Conservation (phyloP, 2,888 invertebrate species). For the Xiphydria camelus region DNA sequence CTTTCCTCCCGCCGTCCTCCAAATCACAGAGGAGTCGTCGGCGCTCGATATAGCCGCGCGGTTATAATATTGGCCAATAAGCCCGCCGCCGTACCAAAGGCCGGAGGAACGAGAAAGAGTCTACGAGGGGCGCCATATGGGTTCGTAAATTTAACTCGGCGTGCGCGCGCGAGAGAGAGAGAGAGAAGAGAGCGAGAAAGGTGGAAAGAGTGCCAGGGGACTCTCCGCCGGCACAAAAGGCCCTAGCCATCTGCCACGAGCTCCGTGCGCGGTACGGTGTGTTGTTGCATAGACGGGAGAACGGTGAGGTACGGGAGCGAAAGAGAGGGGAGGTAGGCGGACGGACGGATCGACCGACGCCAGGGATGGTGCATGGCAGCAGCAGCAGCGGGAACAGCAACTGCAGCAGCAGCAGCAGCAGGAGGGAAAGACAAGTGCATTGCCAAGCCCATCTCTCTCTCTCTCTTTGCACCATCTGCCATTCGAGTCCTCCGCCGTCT, state of each 20-base stretch:
- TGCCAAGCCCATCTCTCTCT: constrained; percentile 14
- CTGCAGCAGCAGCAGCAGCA: constrained; percentile 1
- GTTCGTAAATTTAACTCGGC: constrained; percentile 44
- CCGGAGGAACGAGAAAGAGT: constrained; percentile 5
- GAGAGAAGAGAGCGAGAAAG: constrained; percentile 3
- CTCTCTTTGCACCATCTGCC: constrained; percentile 28
- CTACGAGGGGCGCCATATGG: constrained; percentile 37
- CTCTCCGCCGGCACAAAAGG: constrained; percentile 39
- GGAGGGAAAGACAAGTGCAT: constrained; percentile 33
- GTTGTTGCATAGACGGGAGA: constrained; percentile 7
- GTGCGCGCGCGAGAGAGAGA: constrained; percentile 5
- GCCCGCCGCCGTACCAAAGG: neutral
- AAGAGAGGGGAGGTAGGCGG: constrained; percentile 29
- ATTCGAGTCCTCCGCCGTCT: too few species aligned
- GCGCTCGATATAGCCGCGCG: too few species aligned
- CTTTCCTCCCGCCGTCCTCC: too few species aligned
- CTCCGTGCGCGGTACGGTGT: constrained; percentile 15
- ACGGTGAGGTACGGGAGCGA: constrained; percentile 14
- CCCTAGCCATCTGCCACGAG: constrained; percentile 46
- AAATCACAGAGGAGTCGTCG: too few species aligned
- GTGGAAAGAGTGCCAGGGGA: constrained; percentile 21
- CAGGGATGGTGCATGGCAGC: constrained; percentile 23
- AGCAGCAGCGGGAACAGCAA: neutral
- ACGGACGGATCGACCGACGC: constrained; percentile 31
- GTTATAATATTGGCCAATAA: constrained; percentile 4